Evolutionary conservation across 2,797 vertebrate species (phyloP).

Genomic region (Hyperoplus immaculatus): DNA sequence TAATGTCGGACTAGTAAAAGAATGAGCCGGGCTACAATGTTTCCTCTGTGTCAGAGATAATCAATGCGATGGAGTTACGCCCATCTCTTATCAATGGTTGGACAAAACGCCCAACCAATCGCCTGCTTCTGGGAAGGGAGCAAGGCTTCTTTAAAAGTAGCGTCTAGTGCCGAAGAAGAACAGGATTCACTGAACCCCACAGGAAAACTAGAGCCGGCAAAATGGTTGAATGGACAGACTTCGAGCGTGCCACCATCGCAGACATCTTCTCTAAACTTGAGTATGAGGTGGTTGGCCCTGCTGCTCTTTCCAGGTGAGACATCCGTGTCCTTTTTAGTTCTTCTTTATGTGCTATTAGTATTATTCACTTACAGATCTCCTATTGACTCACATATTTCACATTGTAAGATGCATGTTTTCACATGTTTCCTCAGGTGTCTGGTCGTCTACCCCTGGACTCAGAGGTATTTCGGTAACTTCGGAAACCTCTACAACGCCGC

Average conservation of each 20-base stretch:
- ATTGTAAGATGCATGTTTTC: neutral
- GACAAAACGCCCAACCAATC: neutral
- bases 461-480: conserved; percentile 86
- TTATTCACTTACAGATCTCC: no score
- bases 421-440: conserved; percentile 32
- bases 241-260: conserved; percentile 68
- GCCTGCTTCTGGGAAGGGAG: neutral
- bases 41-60: neutral
- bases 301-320: conserved; percentile 59
- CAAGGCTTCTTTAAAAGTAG: conserved; percentile 17
- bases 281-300: conserved; percentile 33
- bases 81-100: neutral
- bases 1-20: no score
- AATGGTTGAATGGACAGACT: conserved; percentile 77
- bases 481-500: conserved; percentile 83
- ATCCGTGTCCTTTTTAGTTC: neutral
- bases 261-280: conserved; percentile 59
- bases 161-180: neutral
- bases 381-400: neutral
- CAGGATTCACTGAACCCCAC: conserved; percentile 11
- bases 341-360: no score
- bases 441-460: conserved; percentile 81
- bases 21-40: neutral
- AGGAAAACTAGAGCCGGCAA: conserved; percentile 33
- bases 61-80: neutral